phyloP scores from a whole-genome alignment of 2,797 vertebrate genomes.

The Spinus pinus region DNA sequence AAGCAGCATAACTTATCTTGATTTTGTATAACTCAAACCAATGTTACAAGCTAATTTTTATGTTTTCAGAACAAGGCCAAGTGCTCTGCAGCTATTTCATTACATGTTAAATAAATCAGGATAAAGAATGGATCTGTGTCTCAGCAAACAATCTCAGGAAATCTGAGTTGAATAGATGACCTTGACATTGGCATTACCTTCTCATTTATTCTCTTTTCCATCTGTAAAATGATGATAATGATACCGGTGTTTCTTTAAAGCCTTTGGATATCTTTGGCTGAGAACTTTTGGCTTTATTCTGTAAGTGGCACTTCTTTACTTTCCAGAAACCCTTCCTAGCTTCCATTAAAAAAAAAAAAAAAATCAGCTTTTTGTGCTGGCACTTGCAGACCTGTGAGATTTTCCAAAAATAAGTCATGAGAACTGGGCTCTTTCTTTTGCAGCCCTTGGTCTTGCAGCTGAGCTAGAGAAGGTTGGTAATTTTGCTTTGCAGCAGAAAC shows the following conservation, averaged over 20 bases:
- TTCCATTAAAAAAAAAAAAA: neutral
- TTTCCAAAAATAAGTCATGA: neutral
- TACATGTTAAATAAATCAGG: neutral
- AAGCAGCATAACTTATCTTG: neutral
- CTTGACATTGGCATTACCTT: neutral
- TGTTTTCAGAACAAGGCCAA: neutral
- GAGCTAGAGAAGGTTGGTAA: neutral
- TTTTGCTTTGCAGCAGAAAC: neutral
- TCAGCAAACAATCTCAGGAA: neutral
- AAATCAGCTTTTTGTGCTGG: neutral
- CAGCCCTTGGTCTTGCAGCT: neutral
- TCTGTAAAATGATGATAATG: neutral
- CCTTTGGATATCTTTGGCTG: neutral
- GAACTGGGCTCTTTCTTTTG: neutral
- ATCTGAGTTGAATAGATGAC: neutral
- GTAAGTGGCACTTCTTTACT: neutral
- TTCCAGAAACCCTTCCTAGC: neutral
- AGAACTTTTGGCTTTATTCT: neutral
- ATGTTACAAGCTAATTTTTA: neutral
- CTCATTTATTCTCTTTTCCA: neutral
- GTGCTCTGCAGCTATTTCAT: neutral
- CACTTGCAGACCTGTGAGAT: neutral
- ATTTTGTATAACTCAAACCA: neutral
- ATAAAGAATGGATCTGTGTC: conserved; percentile 14
- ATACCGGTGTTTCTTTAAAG: neutral